Base-by-base conservation (phyloP, 1,140 invertebrate species). In the Zaprionus davidi region DNA sequence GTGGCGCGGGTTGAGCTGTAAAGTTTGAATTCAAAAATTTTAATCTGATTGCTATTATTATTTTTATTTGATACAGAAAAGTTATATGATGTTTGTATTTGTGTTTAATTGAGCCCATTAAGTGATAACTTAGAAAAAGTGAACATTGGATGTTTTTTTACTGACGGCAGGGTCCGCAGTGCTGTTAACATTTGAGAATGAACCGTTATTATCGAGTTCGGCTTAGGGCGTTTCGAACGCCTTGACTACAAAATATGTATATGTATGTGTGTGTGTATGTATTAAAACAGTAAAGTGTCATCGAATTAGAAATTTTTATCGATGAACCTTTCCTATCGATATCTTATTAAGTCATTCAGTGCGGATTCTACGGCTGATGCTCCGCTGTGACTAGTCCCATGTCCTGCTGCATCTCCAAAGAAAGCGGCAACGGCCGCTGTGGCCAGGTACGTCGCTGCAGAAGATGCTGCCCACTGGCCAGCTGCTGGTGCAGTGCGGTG, bases 401-500 rank as follows among this genome's bases (percentile, higher is more conserved):
- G 38, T 90, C 81, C 44, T 81, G 81, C 31, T 74, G 78, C 51
- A 91, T 46, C 46, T 85, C 83, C 6, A 66, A 41, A 0, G 77
- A 53, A 26, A 84, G 64, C 9, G 93, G 93, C 38, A 93, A 73
- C 4, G 93, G 93, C 57, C 93, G 83, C 55, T 92, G 85, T 7
- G 92, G 92, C 93, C 92, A 93, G 13, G 77, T 84, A 46, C 92
- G 91, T 3, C 81, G 67, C 31, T 88, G 87, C 55, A 93, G 90
- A 2, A 94, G 78, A 3, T 67, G 78, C 59, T 92, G 76, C 17
- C 93, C 93, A 51, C 92, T 75, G 34, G 91, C 92, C 78, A 94
- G 86, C 53, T 94, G 92, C 17, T 88, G 84, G 63, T 94, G 93
- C 60, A 94, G 78, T 34, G 92, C 87, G 26, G 87, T 82, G 20